Percentiles rank a stretch among this genome's conserved stretches.
Evolutionary conservation across 2,797 vertebrate species (phyloP).

Genomic region (Sarcophilus harrisii): DNA sequence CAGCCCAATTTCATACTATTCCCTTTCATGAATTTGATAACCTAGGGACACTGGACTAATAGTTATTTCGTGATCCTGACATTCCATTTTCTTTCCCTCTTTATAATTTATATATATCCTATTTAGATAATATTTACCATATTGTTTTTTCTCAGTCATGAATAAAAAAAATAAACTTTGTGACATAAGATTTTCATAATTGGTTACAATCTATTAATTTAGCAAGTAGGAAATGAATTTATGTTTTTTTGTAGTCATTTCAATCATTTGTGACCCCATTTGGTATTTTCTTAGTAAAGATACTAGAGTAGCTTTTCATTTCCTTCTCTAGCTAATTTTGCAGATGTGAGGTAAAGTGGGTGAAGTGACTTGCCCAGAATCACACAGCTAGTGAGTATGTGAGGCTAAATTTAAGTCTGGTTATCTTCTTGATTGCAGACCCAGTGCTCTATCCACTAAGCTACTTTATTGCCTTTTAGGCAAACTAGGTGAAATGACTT

Average conservation of each 20-base stretch:
- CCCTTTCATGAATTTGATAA: neutral
- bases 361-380: neutral
- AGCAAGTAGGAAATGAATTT: neutral
- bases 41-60: neutral
- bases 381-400: neutral
- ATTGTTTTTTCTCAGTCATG: neutral
- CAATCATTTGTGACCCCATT: no score
- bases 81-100: neutral
- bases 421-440: neutral
- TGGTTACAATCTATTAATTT: neutral
- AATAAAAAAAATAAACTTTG: neutral
- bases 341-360: neutral
- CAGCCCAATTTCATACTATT: neutral
- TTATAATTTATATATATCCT: neutral
- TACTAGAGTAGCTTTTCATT: neutral
- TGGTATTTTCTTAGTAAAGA: neutral
- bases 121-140: neutral
- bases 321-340: neutral
- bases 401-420: neutral
- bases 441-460: neutral
- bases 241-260: neutral
- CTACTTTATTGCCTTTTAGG: neutral
- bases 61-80: neutral
- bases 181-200: neutral
- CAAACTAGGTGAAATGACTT: neutral